Evolutionary conservation across 2,797 vertebrate genomes (phyloP), one percentile per base, ranked within the genome.

Genomic region (Antennarius maculatus): DNA sequence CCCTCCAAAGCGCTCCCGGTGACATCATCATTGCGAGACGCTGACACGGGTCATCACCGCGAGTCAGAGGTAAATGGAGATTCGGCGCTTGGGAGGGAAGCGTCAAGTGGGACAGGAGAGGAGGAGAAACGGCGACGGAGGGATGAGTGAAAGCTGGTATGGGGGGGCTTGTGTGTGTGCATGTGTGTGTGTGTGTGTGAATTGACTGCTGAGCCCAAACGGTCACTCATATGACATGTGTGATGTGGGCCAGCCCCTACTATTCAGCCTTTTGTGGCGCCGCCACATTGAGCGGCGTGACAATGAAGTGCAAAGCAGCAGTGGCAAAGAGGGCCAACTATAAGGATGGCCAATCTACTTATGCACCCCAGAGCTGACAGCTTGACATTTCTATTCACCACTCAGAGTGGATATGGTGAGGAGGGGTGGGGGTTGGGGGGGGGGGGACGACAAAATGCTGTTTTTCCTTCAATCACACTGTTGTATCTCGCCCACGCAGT

Each of bases 371-470:
- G 87, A 91, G 88, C 86, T 94, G 94, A 94, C 93, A 93, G 92
- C 92, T 92, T 94, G 94, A 94, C 92, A 93, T 93, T 93, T 94
- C 93, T 93, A 94, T 94, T 94, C 93, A 94, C 85, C 86, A 71
- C 85, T 88, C 84, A 86, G 79, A 85, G 88, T 83, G 79, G 82
- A 87, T 83, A 83, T 70, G 61, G 63, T 39, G 80, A 64, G 73
- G 41, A 72, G 47, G 77, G 64, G 76, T 77, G 82, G 79, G 65
- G 72, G n/a, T n/a, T 79, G 85, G 53, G 69, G 61, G 61, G 66
- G 13, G 16, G 45, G 45, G 61, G 72, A 56, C 80, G 76, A 84
- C 71, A 45, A 86, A 86, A 83, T 83, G 74, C 80, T 82, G 87
- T 85, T 91, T 88, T 86, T 83, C 85, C 81, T 90, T 91, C 89